A percentile compares a stretch with the other conserved stretches of the same genome.
Evolutionary conservation across 2,888 invertebrate genomes (phyloP).

Genomic region (Oeneis ivallda): DNA sequence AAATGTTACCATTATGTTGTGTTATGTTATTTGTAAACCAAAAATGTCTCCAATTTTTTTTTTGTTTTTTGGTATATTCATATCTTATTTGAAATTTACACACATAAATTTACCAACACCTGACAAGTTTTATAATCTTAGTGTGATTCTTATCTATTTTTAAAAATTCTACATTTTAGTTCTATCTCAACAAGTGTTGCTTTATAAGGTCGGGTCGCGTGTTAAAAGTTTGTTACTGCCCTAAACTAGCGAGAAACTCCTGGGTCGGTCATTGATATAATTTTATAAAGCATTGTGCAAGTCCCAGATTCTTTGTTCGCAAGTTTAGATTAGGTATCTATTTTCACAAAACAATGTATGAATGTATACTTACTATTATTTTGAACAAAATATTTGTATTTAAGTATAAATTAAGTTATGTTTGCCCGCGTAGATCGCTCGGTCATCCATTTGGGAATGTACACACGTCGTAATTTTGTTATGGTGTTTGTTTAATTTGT

Average conservation of each 20-base stretch:
- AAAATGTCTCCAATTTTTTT: too few species aligned
- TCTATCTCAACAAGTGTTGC: neutral
- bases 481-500: conserved; percentile 48
- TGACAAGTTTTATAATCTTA: too few species aligned
- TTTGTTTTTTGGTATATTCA: too few species aligned
- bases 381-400: conserved; percentile 67
- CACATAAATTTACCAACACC: too few species aligned
- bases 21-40: too few species aligned
- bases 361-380: conserved; percentile 46
- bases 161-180: too few species aligned
- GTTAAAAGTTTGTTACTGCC: neutral
- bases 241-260: neutral
- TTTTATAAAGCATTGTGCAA: neutral
- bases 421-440: conserved; percentile 31
- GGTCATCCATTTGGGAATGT: conserved; percentile 32
- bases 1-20: too few species aligned
- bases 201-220: neutral
- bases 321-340: conserved; percentile 11
- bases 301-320: neutral
- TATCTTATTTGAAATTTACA: too few species aligned
- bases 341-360: conserved; percentile 36
- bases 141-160: too few species aligned
- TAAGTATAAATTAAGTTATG: conserved; percentile 40
- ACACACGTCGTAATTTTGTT: conserved; percentile 46
- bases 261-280: neutral